Evolutionary conservation across 2,113 vertebrate genomes (phyloP), one percentile per base, ranked within the genome.

Genomic region (Poeciliopsis occidentalis): DNA sequence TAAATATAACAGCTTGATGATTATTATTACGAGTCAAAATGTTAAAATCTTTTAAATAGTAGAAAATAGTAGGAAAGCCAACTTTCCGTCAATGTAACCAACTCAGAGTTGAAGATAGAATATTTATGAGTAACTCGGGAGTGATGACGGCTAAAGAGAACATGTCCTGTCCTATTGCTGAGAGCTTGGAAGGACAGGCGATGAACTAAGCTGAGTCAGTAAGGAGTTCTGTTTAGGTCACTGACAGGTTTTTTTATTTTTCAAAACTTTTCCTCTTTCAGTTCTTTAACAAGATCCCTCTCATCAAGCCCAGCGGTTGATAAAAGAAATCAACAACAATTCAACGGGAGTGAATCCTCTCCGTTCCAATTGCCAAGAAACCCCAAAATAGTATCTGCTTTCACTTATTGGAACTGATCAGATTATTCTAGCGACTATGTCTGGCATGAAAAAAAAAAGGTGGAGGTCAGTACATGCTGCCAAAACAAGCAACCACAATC

Each of bases 401-500:
- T 74, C 44, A 64, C 68, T 29, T 67, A 76, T 68, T n/a, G 32
- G 4, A 86, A 65, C 67, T 34, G 51, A 82, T 82, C 69, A 17
- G 32, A 74, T 82, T 78, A 73, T 80, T 87, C 60, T 26, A 30
- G 64, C 80, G 77, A 80, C 68, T 64, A 69, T 41, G 75, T 75
- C 34, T 76, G 80, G 78, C 78, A 27, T 75, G 5, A 27, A 75
- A 32, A 81, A 27, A 27, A 27, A 78, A 80, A 72, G 74, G 81
- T 79, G 76, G 87, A 90, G 82, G 87, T 85, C 82, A 76, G 78
- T 54, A 60, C 62, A 67, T 61, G 54, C 57, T 71, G 82, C 71
- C 85, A 78, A 84, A 89, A 88, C 87, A 85, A 87, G 69, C 77
- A 47, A 79, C 85, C 69, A 32, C 79, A 71, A 91, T 89, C 85